Percentiles rank a stretch among this genome's conserved stretches.
phyloP scores from a whole-genome alignment of 2,113 vertebrate species.

The Balaenoptera acutorostrata region DNA sequence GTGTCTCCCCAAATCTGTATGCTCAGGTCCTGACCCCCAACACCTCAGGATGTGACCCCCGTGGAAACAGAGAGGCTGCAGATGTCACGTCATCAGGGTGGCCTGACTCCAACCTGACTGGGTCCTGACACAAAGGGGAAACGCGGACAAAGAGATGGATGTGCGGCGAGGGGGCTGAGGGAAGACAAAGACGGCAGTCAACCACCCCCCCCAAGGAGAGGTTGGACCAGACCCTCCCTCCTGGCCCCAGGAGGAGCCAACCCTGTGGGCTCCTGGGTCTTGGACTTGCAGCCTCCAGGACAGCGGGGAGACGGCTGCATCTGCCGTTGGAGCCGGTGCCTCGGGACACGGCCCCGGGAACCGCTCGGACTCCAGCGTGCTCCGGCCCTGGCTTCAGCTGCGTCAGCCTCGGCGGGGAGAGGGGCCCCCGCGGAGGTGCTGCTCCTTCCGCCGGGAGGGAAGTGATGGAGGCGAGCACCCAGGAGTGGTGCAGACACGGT shows the following conservation, averaged over 20 bases:
- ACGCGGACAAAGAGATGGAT: rapidly evolving
- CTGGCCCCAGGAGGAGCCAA: rapidly evolving
- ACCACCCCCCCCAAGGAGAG: neutral
- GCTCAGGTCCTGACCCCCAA: neutral
- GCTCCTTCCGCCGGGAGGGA: neutral
- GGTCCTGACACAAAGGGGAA: neutral
- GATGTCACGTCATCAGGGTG: no score
- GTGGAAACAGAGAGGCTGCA: rapidly evolving
- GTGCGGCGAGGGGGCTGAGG: rapidly evolving
- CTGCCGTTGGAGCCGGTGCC: rapidly evolving
- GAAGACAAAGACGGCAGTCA: rapidly evolving
- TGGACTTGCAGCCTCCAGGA: rapidly evolving
- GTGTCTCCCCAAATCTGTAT: neutral
- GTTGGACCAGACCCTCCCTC: no score
- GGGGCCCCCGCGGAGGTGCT: rapidly evolving
- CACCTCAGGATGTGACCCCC: neutral
- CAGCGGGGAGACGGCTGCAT: rapidly evolving
- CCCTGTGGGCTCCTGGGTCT: rapidly evolving
- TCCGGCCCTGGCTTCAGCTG: rapidly evolving
- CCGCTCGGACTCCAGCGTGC: rapidly evolving
- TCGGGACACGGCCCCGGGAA: rapidly evolving
- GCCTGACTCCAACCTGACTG: neutral
- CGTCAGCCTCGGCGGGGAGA: rapidly evolving
- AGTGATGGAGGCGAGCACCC: neutral
- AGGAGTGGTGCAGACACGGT: neutral